Percentiles rank a stretch among this genome's conserved stretches.
Conservation (phyloP, 2,888 invertebrate genomes). For the Allophyes oxyacanthae region DNA sequence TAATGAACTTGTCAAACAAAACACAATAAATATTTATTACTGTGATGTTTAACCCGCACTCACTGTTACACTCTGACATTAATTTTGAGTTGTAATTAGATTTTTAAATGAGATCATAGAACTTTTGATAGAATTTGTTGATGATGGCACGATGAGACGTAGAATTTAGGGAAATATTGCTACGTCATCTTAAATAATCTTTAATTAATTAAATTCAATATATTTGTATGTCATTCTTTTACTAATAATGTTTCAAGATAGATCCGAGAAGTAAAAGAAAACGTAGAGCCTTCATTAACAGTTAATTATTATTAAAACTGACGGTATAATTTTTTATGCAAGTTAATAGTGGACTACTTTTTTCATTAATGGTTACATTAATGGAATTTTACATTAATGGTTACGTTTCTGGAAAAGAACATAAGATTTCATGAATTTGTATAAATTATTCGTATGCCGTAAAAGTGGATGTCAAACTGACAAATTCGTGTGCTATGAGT, state of each 20-base stretch:
- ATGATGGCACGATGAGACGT: slow-evolving; percentile 19
- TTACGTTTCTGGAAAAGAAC: too few species aligned
- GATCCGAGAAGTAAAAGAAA: slow-evolving; percentile 14
- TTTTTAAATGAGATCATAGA: slow-evolving; percentile 31
- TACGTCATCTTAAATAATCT: slow-evolving; percentile 41
- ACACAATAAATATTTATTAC: slow-evolving; percentile 35
- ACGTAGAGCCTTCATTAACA: background rate
- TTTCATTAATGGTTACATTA: too few species aligned
- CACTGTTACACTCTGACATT: slow-evolving; percentile 17
- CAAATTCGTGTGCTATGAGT: too few species aligned
- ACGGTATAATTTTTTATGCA: too few species aligned
- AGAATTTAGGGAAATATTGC: slow-evolving; percentile 19
- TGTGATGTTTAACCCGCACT: slow-evolving; percentile 7
- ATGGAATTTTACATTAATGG: too few species aligned
- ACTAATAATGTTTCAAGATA: slow-evolving; percentile 34
- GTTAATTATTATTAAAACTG: too few species aligned
- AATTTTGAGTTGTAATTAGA: slow-evolving; percentile 42
- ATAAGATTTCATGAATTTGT: too few species aligned
- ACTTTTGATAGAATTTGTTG: slow-evolving; percentile 36
- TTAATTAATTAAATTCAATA: slow-evolving; percentile 38
- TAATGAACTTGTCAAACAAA: slow-evolving; percentile 34
- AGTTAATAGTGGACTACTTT: too few species aligned
- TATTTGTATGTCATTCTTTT: slow-evolving; percentile 22
- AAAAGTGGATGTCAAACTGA: too few species aligned
- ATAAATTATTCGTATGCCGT: too few species aligned